A percentile compares a stretch with the other conserved stretches of the same genome.
Conservation (phyloP, 2,888 invertebrate species). For the Chrysina gloriosa region DNA sequence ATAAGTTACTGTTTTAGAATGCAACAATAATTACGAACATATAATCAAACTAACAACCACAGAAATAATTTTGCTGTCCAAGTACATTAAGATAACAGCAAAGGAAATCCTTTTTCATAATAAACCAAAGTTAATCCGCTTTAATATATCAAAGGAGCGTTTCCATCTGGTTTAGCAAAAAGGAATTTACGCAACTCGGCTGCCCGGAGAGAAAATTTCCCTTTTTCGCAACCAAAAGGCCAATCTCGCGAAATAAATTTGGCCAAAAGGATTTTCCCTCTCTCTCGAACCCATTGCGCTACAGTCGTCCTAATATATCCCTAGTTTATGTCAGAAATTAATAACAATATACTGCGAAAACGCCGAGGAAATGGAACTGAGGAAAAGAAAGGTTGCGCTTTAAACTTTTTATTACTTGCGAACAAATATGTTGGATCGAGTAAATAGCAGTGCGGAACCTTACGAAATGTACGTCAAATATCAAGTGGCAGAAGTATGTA, state of each 20-base stretch:
- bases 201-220: neutral
- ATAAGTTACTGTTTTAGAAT: too few relatives aligned
- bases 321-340: slow-evolving; percentile 21
- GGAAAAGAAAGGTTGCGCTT: neutral
- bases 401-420: neutral
- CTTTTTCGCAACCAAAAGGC: slow-evolving; percentile 13
- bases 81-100: slow-evolving; percentile 4
- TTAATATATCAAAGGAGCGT: slow-evolving; percentile 3
- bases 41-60: too few relatives aligned
- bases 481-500: neutral
- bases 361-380: slow-evolving; percentile 10
- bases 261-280: neutral
- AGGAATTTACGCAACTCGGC: slow-evolving; percentile 3
- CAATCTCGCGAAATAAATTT: slow-evolving; percentile 19
- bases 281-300: neutral
- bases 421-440: neutral
- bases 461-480: neutral
- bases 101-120: slow-evolving; percentile 9
- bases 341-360: slow-evolving; percentile 19
- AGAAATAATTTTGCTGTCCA: neutral
- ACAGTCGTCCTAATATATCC: neutral
- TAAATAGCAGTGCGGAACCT: neutral
- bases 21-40: too few relatives aligned
- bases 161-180: slow-evolving; percentile 22
- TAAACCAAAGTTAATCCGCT: slow-evolving; percentile 20